Base-by-base conservation (phyloP, 2,888 invertebrate genomes). In the Scaptodrosophila latifasciaeformis region DNA sequence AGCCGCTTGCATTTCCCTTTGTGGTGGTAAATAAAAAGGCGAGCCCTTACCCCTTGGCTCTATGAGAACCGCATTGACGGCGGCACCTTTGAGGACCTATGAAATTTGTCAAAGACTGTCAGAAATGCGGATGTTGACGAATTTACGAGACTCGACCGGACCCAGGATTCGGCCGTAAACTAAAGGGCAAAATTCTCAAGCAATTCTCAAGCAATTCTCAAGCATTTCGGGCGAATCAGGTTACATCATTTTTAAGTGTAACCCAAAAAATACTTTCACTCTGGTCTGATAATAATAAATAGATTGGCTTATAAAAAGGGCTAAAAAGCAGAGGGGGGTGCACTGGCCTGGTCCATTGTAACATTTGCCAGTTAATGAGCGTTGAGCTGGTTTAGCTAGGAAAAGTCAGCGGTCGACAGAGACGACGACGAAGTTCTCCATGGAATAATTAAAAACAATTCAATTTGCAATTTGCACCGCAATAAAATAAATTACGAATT, bases 381-480 rank as follows among this genome's bases (percentile, higher is more conserved):
- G n/a, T n/a, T n/a, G n/a, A n/a, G n/a, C n/a, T n/a, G n/a, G n/a
- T n/a, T n/a, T 49, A 72, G 71, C 44, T 53, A 52, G 42, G 52
- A 55, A 61, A 54, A 50, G 46, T 43, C 53, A 45, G 27, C 42
- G 55, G 53, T 50, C 52, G 58, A 12, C 54, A 44, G 29, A 34
- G 44, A 43, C 46, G 24, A 3, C 24, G 24, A 24, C 24, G 24
- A 3, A n/a, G 29, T 15, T 27, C 21, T 31, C 61, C 64, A 54
- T 59, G 62, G 59, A 53, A 62, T 62, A 70, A 64, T 62, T 62
- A 59, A 54, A 66, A 70, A 81, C 70, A 79, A 68, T 71, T 82
- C 68, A 81, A 78, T 82, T 82, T 74, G 62, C 82, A 82, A 82
- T 82, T 82, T 83, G 64, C 83, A 79, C 78, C 74, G 80, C 67